phyloP scores from a whole-genome alignment of 2,797 vertebrate species.

The Chloroceryle amazona region DNA sequence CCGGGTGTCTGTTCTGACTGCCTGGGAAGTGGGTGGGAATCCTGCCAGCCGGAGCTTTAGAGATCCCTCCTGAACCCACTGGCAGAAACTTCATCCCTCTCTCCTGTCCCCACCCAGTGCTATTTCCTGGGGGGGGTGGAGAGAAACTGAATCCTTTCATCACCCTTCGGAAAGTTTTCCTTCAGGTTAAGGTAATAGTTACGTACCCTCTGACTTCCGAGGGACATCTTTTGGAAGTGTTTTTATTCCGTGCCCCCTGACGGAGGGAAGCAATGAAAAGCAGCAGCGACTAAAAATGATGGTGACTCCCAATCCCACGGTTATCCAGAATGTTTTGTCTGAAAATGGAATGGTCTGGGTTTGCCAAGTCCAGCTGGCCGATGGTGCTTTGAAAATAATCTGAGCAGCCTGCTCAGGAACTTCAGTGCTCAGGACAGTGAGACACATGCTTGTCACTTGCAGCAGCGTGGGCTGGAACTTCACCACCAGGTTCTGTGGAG shows the following conservation, averaged over 20 bases:
- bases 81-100: conserved; percentile 2
- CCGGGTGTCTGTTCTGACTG: neutral
- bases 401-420: neutral
- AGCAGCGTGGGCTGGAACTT: neutral
- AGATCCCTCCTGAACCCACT: neutral
- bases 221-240: neutral
- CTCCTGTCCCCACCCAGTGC: neutral
- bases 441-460: neutral
- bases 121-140: conserved; percentile 5
- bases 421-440: neutral
- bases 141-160: neutral
- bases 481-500: neutral
- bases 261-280: neutral
- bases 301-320: neutral
- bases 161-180: neutral
- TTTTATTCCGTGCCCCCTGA: rapidly evolving
- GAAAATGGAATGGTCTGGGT: neutral
- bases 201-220: rapidly evolving
- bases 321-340: neutral
- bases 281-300: neutral
- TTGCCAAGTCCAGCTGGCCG: neutral
- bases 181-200: neutral
- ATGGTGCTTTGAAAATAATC: neutral
- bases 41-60: neutral
- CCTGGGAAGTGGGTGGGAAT: neutral